Percentiles rank a stretch among this genome's conserved stretches.
Evolutionary conservation across 2,888 invertebrate genomes (phyloP).

Genomic region (Trichogramma dendrolimi): DNA sequence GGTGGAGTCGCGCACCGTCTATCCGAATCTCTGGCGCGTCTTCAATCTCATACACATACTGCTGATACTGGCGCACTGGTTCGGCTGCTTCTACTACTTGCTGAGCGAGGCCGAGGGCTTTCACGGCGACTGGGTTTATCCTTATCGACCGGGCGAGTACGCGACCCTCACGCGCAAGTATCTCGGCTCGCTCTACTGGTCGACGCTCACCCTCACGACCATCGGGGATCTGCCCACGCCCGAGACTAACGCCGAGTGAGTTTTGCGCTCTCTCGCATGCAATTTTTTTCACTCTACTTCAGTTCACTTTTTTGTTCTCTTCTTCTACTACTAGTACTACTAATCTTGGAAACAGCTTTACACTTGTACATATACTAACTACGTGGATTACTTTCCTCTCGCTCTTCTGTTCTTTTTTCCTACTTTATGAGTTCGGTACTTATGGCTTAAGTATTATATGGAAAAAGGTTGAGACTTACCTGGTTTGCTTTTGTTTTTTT

Average conservation of each 20-base stretch:
- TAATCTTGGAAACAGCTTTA: no score
- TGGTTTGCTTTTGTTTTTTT: no score
- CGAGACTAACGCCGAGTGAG: slow-evolving; percentile 95
- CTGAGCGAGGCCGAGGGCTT: slow-evolving; percentile 88
- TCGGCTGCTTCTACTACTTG: slow-evolving; percentile 94
- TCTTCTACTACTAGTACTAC: no score
- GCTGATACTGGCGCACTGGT: slow-evolving; percentile 93
- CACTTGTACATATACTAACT: no score
- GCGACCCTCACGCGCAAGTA: slow-evolving; percentile 88
- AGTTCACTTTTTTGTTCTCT: slow-evolving; percentile 3
- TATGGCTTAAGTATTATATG: no score
- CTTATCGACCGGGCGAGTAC: slow-evolving; percentile 81
- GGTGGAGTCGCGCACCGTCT: slow-evolving; percentile 91
- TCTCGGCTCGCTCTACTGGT: slow-evolving; percentile 93
- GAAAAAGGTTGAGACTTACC: no score
- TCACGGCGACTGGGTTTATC: slow-evolving; percentile 87
- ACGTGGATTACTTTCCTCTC: no score
- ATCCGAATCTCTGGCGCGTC: slow-evolving; percentile 94
- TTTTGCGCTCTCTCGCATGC: slow-evolving; percentile 39
- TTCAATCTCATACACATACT: slow-evolving; percentile 92
- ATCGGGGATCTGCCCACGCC: slow-evolving; percentile 95
- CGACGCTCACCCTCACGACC: slow-evolving; percentile 89
- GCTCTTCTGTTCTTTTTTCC: no score
- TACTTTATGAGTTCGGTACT: no score
- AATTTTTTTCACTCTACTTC: neutral